Evolutionary conservation across 1,140 invertebrate species (phyloP).

Genomic region (Cydia pomonella): DNA sequence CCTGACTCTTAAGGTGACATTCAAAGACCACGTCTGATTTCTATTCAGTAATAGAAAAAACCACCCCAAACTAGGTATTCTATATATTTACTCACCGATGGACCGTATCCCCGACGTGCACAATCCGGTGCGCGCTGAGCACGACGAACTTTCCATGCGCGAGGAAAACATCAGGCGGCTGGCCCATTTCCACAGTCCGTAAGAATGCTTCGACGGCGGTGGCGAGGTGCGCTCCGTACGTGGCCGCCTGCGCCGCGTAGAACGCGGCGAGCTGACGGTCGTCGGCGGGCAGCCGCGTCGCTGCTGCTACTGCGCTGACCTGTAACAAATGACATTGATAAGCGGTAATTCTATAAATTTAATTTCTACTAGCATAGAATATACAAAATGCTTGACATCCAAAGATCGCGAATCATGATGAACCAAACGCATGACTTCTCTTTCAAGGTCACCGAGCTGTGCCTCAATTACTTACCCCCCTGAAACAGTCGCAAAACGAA

Average conservation of each 20-base stretch:
- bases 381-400: too few species aligned
- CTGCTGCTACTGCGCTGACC: conserved; percentile 76
- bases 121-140: conserved; percentile 94
- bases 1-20: too few species aligned
- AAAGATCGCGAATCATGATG: too few species aligned
- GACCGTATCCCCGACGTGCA: conserved; percentile 96
- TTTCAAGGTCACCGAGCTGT: too few species aligned
- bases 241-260: conserved; percentile 91
- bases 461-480: too few species aligned
- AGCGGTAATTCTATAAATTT: too few species aligned
- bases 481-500: too few species aligned
- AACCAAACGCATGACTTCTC: too few species aligned
- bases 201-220: conserved; percentile 96
- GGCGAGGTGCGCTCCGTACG: conserved; percentile 90
- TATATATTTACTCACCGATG: conserved; percentile 73
- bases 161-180: conserved; percentile 95
- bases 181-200: conserved; percentile 93
- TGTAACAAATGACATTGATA: conserved; percentile 37
- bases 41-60: too few species aligned
- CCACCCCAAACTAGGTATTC: background rate
- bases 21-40: too few species aligned
- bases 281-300: conserved; percentile 85
- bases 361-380: too few species aligned
- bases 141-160: conserved; percentile 97
- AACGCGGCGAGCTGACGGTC: conserved; percentile 92